Conservation (phyloP, 2,888 invertebrate genomes). For the Carterocephalus palaemon region DNA sequence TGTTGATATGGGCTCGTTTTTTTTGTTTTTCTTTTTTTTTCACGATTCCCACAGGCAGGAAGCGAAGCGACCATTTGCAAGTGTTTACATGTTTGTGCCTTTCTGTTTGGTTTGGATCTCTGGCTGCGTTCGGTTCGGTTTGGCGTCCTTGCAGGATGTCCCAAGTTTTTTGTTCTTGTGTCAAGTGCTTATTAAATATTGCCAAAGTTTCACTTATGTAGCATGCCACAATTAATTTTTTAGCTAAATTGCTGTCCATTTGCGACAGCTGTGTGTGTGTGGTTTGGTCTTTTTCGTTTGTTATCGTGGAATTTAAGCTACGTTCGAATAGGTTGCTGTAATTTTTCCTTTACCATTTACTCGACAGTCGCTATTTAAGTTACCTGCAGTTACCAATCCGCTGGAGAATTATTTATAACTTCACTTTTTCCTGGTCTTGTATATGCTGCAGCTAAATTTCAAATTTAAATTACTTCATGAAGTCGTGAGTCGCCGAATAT, state of each 20-base stretch:
- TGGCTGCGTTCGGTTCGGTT: conserved; percentile 60
- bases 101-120: conserved; percentile 62
- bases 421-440: too few species aligned
- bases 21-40: conserved; percentile 36
- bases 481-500: too few species aligned
- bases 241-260: conserved; percentile 8
- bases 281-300: conserved; percentile 1
- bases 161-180: conserved; percentile 48
- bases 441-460: too few species aligned
- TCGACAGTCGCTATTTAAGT: too few species aligned
- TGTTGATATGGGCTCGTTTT: conserved; percentile 41
- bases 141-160: conserved; percentile 55
- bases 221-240: conserved; percentile 14
- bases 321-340: too few species aligned
- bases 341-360: too few species aligned
- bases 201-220: conserved; percentile 28
- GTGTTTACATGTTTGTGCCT: conserved; percentile 62
- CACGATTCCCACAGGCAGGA: conserved; percentile 41
- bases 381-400: too few species aligned
- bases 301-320: too few species aligned
- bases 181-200: conserved; percentile 65
- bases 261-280: conserved; percentile 15
- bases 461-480: too few species aligned
- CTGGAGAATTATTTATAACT: too few species aligned
- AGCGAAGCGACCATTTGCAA: conserved; percentile 44